These are phyloP conservation scores for Hedychridium roseum DNA, from an alignment of 2,888 invertebrate genomes.

Conservation along the genomic window DNA sequence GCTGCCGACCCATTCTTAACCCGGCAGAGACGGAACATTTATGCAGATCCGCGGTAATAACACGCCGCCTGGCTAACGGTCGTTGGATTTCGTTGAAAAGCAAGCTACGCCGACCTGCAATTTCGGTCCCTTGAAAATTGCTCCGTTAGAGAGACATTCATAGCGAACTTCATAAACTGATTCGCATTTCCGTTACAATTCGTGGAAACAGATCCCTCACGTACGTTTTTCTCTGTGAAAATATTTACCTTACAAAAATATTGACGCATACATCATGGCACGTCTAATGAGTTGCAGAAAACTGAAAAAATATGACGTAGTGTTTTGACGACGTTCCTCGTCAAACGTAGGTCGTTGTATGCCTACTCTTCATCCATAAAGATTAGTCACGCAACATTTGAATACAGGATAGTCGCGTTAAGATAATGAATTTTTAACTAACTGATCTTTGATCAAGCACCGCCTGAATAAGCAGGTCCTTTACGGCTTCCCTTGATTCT, in stretches of 20 bases:
- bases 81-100: no score
- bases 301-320: not conserved
- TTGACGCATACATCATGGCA: no score
- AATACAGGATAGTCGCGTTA: not conserved
- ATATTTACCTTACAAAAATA: no score
- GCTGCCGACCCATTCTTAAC: slow-evolving; percentile 2
- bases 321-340: not conserved
- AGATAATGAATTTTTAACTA: not conserved
- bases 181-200: no score
- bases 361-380: slow-evolving; percentile 1
- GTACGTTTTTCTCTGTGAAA: no score
- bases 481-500: not conserved
- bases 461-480: not conserved
- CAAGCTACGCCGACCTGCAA: no score
- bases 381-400: slow-evolving; percentile 1
- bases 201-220: no score
- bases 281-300: no score
- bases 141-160: no score
- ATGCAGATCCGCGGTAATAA: slow-evolving; percentile 9
- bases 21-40: slow-evolving; percentile 1
- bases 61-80: not conserved
- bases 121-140: no score
- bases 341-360: not conserved
- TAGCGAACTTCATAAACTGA: no score
- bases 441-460: not conserved